Evolutionary conservation across 2,888 invertebrate genomes (phyloP).

Genomic region (Meiosimyza decipiens): DNA sequence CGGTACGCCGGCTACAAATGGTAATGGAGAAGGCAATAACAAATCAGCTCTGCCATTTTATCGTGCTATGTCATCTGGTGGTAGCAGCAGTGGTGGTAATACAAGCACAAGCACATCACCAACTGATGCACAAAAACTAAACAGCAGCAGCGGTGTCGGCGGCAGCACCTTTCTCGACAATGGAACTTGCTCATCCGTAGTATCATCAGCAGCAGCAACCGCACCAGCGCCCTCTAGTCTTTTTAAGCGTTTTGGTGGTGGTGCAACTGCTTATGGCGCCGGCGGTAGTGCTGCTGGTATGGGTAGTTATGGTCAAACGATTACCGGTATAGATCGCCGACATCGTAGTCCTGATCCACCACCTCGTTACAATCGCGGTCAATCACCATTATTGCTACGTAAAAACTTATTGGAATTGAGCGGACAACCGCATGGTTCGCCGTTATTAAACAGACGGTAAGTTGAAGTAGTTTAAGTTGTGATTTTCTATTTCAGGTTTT

Average conservation of each 20-base stretch:
- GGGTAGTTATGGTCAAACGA: conserved; percentile 49
- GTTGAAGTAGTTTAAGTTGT: conserved; percentile 32
- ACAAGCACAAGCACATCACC: conserved; percentile 57
- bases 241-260: conserved; percentile 30
- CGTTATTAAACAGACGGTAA: conserved; percentile 71
- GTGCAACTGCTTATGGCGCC: conserved; percentile 40
- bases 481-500: too few species aligned
- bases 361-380: conserved; percentile 68
- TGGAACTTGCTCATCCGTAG: conserved; percentile 45
- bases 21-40: conserved; percentile 12
- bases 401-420: conserved; percentile 71
- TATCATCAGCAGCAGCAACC: conserved; percentile 56
- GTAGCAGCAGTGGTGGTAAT: conserved; percentile 55
- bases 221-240: conserved; percentile 37
- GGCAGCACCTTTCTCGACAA: conserved; percentile 30
- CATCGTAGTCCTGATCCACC: conserved; percentile 74
- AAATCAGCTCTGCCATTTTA: conserved; percentile 50
- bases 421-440: conserved; percentile 68
- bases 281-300: conserved; percentile 11
- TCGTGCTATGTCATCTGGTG: conserved; percentile 57
- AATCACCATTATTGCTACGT: conserved; percentile 71
- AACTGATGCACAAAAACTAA: conserved; percentile 47
- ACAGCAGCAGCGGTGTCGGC: background rate
- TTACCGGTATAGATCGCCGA: conserved; percentile 62
- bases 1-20: conserved; percentile 37